phyloP scores from a whole-genome alignment of 1,140 invertebrate species.

The Argopecten irradians region DNA sequence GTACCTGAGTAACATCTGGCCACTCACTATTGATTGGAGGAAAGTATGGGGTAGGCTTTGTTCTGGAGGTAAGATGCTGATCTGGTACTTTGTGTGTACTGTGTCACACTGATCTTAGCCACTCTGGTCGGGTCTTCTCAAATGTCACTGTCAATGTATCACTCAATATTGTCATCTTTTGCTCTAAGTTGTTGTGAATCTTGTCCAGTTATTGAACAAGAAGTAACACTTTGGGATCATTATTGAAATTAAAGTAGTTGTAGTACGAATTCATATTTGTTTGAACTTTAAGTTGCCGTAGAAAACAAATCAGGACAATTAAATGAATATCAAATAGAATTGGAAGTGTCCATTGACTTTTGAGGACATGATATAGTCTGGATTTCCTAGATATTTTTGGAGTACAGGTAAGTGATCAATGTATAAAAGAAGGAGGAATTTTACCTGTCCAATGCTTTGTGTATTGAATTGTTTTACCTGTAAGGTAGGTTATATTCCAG shows the following conservation, averaged over 20 bases:
- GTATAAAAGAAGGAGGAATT: not conserved
- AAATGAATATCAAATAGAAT: not conserved
- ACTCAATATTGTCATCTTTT: too few relatives aligned
- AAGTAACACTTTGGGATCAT: too few relatives aligned
- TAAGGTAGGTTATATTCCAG: too few relatives aligned
- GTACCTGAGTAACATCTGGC: not conserved
- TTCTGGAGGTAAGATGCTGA: not conserved
- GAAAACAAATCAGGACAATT: not conserved
- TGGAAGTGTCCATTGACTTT: not conserved
- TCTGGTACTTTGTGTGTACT: not conserved
- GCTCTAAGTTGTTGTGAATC: too few relatives aligned
- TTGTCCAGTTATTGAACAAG: too few relatives aligned
- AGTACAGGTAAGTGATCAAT: not conserved
- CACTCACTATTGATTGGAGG: not conserved
- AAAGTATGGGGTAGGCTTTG: constrained; percentile 7
- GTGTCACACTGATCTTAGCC: not conserved
- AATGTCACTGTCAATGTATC: too few relatives aligned
- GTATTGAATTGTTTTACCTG: too few relatives aligned
- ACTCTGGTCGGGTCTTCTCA: too few relatives aligned
- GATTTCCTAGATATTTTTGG: not conserved
- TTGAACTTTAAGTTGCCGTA: too few relatives aligned
- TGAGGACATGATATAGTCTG: not conserved
- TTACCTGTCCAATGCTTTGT: not conserved
- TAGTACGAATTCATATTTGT: too few relatives aligned
- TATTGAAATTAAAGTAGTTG: too few relatives aligned